These are phyloP conservation scores for Synanthedon andrenaeformis DNA, from an alignment of 2,888 invertebrate species.

Conservation along the genomic window DNA sequence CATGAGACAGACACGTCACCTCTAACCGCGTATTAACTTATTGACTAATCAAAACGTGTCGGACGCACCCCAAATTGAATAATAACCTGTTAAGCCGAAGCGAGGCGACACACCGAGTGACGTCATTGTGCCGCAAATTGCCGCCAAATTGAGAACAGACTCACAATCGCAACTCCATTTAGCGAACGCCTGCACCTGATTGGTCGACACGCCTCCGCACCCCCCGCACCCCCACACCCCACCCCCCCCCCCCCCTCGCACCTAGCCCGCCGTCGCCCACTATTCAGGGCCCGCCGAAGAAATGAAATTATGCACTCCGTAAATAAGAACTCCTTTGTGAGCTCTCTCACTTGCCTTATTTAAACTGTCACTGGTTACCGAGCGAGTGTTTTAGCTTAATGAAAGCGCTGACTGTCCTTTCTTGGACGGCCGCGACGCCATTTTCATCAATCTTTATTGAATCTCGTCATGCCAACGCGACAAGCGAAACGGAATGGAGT, in stretches of 20 bases:
- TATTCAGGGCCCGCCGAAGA: slow-evolving; percentile 35
- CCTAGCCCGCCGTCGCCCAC: slow-evolving; percentile 21
- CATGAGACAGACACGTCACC: slow-evolving; percentile 15
- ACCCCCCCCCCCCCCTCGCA: slow-evolving; percentile 13
- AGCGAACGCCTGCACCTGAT: slow-evolving; percentile 57
- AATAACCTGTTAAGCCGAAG: slow-evolving; percentile 55
- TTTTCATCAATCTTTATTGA: no score
- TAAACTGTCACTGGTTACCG: slow-evolving; percentile 25
- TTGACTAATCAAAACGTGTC: slow-evolving; percentile 60
- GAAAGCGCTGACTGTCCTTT: slow-evolving; percentile 21
- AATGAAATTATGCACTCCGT: slow-evolving; percentile 62
- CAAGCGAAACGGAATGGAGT: no score
- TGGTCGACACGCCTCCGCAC: slow-evolving; percentile 48
- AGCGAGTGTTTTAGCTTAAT: slow-evolving; percentile 24
- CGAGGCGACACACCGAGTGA: slow-evolving; percentile 21
- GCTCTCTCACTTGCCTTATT: slow-evolving; percentile 35
- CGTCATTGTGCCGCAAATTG: slow-evolving; percentile 62
- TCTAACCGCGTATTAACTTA: slow-evolving; percentile 48
- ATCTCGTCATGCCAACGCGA: no score
- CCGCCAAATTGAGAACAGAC: slow-evolving; percentile 60
- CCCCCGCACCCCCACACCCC: slow-evolving; percentile 16
- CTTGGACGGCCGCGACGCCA: slow-evolving; percentile 2
- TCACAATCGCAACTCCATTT: slow-evolving; percentile 52
- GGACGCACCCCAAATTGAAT: slow-evolving; percentile 58
- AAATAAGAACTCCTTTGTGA: slow-evolving; percentile 52